Base-by-base conservation (phyloP, 2,797 vertebrate genomes). In the Pangasius mekongensis region DNA sequence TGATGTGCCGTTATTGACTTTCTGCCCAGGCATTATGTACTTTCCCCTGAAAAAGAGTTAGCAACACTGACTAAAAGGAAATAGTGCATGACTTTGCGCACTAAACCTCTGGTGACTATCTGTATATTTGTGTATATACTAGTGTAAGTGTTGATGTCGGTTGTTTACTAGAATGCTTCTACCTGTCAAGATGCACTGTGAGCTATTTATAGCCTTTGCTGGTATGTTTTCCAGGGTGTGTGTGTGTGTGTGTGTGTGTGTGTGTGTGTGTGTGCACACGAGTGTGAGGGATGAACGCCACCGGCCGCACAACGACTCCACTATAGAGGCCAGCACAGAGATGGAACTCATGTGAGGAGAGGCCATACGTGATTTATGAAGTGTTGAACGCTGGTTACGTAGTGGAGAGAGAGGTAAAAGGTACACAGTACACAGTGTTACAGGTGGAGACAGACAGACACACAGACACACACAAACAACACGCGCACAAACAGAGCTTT, bases 321-420 rank as follows among this genome's bases (percentile, higher is more conserved):
- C 91, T 95, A 94, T 95, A 92, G 80, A 92, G 91, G 30, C 87
- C 90, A 0, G 89, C 71, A 27, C 89, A 83, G 92, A 91, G 91
- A 78, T 78, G 76, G 92, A 92, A 95, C 93, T 93, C 92, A 91
- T 93, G 92, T 16, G 90, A 90, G 93, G 93, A 95, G 92, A 90
- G 94, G 90, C 90, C 94, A 88, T 93, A 94, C 92, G 67, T 95
- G 95, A 96, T 95, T 96, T 95, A 96, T 95, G 95, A 92, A 94
- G 94, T 95, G 95, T 93, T 94, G 95, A 95, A 93, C 92, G 93
- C 94, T 93, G 86, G 94, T 93, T 91, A 90, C 90, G 93, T 94
- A 91, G 91, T 92, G 11, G 92, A 94, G 86, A 86, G 88, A 83
- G 84, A 91, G 88, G 16, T 89, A 74, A 54, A 93, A 91, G 86